Conservation (phyloP, 2,797 vertebrate species). For the Catostomus latipinnis region DNA sequence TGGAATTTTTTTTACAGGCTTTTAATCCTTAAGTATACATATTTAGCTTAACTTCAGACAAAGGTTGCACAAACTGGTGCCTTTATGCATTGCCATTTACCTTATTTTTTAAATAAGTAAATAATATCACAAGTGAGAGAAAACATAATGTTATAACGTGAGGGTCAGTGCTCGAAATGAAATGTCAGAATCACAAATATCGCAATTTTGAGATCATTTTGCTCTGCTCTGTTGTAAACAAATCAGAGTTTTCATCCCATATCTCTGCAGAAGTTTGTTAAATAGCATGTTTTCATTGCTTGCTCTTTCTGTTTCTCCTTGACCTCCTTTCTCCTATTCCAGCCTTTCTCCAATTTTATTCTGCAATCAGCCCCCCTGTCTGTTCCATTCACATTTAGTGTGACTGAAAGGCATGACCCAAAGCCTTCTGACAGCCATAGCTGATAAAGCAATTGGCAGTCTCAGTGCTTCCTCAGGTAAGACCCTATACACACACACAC, state of each 20-base stretch:
- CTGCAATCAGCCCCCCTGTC: background rate
- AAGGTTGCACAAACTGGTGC: too few relatives aligned
- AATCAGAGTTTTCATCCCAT: background rate
- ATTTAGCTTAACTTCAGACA: too few relatives aligned
- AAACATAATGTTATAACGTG: too few relatives aligned
- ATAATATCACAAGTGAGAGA: too few relatives aligned
- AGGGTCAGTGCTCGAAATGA: background rate
- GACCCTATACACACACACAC: conserved; percentile 25
- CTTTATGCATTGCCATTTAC: too few relatives aligned
- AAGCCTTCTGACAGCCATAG: conserved; percentile 35
- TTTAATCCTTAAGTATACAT: too few relatives aligned
- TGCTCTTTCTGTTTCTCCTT: conserved; percentile 17
- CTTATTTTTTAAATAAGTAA: too few relatives aligned
- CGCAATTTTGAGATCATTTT: background rate
- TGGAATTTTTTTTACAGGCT: too few relatives aligned
- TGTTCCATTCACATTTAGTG: conserved; percentile 2
- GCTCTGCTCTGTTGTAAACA: background rate
- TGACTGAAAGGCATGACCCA: conserved; percentile 18
- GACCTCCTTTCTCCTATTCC: conserved; percentile 11
- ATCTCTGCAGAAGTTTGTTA: background rate
- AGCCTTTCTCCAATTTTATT: background rate
- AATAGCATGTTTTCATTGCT: background rate
- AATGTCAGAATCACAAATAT: background rate
- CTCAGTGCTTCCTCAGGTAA: conserved; percentile 36
- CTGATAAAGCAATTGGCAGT: conserved; percentile 33